A percentile compares a stretch with the other conserved stretches of the same genome.
Evolutionary conservation across 2,113 vertebrate species (phyloP).

Genomic region (Polypterus senegalus): DNA sequence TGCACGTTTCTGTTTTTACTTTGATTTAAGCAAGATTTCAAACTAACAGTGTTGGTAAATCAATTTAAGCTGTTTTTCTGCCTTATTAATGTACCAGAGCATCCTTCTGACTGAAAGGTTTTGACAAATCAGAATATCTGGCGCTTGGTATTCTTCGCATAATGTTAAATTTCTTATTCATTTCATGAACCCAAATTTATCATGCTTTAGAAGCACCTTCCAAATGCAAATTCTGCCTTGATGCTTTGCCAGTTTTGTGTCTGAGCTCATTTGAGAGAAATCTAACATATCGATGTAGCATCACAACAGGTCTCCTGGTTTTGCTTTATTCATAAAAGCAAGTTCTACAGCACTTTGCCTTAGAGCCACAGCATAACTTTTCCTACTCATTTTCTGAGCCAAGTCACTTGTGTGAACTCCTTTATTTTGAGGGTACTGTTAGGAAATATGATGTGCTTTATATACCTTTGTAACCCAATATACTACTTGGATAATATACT

Average conservation of each 20-base stretch:
- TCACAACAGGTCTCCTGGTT: conserved; percentile 42
- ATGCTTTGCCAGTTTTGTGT: conserved; percentile 30
- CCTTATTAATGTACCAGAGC: conserved; percentile 44
- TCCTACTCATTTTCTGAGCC: too few relatives aligned
- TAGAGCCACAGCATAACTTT: too few relatives aligned
- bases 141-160: conserved; percentile 35
- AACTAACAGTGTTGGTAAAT: conserved; percentile 38
- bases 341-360: not conserved
- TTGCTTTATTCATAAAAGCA: conserved; percentile 7
- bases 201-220: conserved; percentile 34
- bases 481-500: too few relatives aligned
- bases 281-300: conserved; percentile 43
- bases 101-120: conserved; percentile 24
- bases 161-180: conserved; percentile 64
- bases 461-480: too few relatives aligned
- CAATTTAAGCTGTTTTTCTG: conserved; percentile 40
- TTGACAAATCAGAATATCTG: conserved; percentile 34
- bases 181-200: conserved; percentile 47
- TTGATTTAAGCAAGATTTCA: conserved; percentile 36
- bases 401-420: too few relatives aligned
- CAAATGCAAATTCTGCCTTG: conserved; percentile 42
- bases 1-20: conserved; percentile 32
- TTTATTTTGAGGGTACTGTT: too few relatives aligned
- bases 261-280: conserved; percentile 46
- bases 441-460: too few relatives aligned